Evolutionary conservation across 2,113 vertebrate genomes (phyloP).

Genomic region (Oceanites oceanicus): DNA sequence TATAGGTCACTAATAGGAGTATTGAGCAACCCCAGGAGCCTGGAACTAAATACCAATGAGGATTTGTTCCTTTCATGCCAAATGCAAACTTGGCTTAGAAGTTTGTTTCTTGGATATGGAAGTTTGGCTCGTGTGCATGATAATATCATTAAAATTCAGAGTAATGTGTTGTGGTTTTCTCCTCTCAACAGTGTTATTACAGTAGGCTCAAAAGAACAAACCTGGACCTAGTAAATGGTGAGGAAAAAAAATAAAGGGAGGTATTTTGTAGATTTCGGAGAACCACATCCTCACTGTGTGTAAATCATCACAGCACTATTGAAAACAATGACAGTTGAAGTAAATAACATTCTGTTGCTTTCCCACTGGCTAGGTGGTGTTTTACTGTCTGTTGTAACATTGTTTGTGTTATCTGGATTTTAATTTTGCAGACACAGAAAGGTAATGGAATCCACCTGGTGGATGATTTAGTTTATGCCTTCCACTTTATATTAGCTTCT

Average conservation of each 20-base stretch:
- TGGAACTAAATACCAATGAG: neutral
- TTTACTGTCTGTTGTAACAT: neutral
- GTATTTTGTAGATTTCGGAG: neutral
- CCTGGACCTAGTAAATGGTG: neutral
- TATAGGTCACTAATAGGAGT: neutral
- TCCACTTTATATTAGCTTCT: neutral
- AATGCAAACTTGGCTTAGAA: neutral
- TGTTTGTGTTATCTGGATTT: neutral
- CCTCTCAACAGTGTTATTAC: neutral
- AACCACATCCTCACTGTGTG: neutral
- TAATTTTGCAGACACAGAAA: neutral
- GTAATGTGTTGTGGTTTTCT: neutral
- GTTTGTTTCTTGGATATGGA: neutral
- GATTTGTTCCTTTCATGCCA: neutral
- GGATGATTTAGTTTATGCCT: neutral
- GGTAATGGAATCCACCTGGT: neutral
- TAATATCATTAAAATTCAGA: neutral
- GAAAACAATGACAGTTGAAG: neutral
- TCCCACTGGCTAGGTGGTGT: neutral
- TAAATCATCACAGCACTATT: neutral
- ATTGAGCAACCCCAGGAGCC: neutral
- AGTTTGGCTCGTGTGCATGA: neutral
- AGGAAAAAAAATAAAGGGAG: neutral
- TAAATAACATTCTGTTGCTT: neutral
- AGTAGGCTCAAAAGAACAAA: neutral